phyloP scores from a whole-genome alignment of 2,888 invertebrate species.

The Agriopis leucophaearia region DNA sequence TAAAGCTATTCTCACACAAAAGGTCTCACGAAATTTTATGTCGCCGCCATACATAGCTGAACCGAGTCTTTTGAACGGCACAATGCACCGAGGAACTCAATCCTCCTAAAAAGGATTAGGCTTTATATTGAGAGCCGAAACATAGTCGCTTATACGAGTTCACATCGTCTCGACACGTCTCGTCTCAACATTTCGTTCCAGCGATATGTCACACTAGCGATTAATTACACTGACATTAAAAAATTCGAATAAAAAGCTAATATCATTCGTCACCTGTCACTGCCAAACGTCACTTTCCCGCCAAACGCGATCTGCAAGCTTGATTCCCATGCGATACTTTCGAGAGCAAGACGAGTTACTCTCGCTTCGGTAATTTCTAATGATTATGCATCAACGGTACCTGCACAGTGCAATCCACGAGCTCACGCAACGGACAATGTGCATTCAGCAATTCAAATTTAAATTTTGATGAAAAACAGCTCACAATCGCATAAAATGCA shows the following conservation, averaged over 20 bases:
- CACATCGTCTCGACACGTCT: conserved; percentile 74
- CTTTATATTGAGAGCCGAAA: conserved; percentile 64
- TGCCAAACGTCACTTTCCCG: conserved; percentile 70
- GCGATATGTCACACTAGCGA: conserved; percentile 31
- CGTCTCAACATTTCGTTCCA: conserved; percentile 46
- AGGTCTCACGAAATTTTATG: conserved; percentile 57
- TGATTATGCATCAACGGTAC: conserved; percentile 82
- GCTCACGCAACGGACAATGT: conserved; percentile 85
- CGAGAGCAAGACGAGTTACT: conserved; percentile 60
- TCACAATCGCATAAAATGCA: conserved; percentile 84
- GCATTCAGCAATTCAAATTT: conserved; percentile 81
- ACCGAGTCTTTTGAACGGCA: conserved; percentile 56
- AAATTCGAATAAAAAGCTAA: conserved; percentile 21
- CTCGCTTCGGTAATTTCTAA: conserved; percentile 79
- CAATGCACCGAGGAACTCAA: conserved; percentile 55
- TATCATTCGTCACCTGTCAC: conserved; percentile 64
- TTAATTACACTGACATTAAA: conserved; percentile 18
- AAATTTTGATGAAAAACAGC: conserved; percentile 71
- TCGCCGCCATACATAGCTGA: conserved; percentile 50
- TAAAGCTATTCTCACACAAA: conserved; percentile 52
- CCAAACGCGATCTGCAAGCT: conserved; percentile 65
- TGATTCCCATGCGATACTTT: conserved; percentile 72
- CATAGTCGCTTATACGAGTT: conserved; percentile 69
- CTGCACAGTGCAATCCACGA: conserved; percentile 82
- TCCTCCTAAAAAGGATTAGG: conserved; percentile 65